A percentile compares a stretch with the other conserved stretches of the same genome.
Conservation (phyloP, 2,888 invertebrate species). For the Thumatha senex region DNA sequence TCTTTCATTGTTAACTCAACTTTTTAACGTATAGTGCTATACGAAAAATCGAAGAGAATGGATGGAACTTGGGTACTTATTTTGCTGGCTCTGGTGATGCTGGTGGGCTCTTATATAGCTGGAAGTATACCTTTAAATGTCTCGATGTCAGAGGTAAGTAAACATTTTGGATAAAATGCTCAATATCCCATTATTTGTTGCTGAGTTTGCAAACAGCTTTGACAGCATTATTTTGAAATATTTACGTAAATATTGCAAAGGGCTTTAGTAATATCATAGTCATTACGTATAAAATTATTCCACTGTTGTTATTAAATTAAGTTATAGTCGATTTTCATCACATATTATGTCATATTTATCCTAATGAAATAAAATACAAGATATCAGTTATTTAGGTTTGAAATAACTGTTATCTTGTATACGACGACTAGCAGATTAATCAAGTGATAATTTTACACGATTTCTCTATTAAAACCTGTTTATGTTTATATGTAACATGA, state of each 20-base stretch:
- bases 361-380: too few species aligned
- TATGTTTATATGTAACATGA: too few species aligned
- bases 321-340: not conserved
- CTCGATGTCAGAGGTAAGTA: conserved; percentile 94
- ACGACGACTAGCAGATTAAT: too few species aligned
- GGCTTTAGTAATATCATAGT: not conserved
- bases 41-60: conserved; percentile 77
- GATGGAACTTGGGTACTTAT: conserved; percentile 93
- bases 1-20: conserved; percentile 21
- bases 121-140: conserved; percentile 98
- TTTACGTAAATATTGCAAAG: conserved; percentile 10
- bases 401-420: too few species aligned
- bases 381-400: too few species aligned
- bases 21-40: conserved; percentile 14
- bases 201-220: conserved; percentile 9
- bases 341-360: too few species aligned
- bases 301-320: not conserved
- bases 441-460: too few species aligned
- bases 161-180: not conserved
- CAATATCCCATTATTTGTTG: not conserved
- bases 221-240: conserved; percentile 7
- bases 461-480: too few species aligned
- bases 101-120: conserved; percentile 97
- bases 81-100: conserved; percentile 95
- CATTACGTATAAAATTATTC: not conserved